Base-by-base conservation (phyloP, 2,888 invertebrate species). In the Synergus gifuensis region DNA sequence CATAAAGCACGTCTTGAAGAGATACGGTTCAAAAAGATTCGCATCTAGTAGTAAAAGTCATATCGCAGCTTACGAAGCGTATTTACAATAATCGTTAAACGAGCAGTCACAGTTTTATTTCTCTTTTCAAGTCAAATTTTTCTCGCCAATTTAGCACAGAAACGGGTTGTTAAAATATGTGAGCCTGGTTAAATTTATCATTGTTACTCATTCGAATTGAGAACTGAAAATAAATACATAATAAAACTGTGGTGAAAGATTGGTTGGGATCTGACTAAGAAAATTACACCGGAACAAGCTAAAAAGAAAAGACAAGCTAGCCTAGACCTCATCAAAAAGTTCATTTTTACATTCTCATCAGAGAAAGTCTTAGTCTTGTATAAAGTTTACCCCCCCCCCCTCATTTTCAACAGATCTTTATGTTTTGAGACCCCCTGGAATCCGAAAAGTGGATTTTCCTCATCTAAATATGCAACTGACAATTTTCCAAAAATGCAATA, bases 1-100 rank as follows among this genome's bases (percentile, higher is more conserved):
- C 73, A 73, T 73, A 73, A 73, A 73, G 36, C 73, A 73, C n/a
- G 54, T n/a, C 36, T 73, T 73, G 16, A 36, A 36, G n/a, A 73
- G 73, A 73, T 73, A 73, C 49, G 36, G 54, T 54, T 54, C 54
- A 28, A 73, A 73, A 73, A 73, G 54, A 73, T 73, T 73, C 54
- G 73, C 49, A 73, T 73, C 69, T 73, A 73, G 36, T 36, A 54
- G 54, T 73, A 73, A 73, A 73, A 73, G 14, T 22, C 54, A 40
- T 54, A 73, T 73, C 46, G 54, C 22, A 67, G 12, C 36, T 54
- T 73, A 36, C 54, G 7, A 73, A 73, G 73, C 54, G 36, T 73
- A 28, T 73, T 14, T 73, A 49, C 28, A 42, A 66, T 66, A 66
- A 66, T 66, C 42, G 66, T 40, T 66, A 66, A 40, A 8, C 11